Evolutionary conservation across 2,888 invertebrate genomes (phyloP).

Genomic region (Dolomedes plantarius): DNA sequence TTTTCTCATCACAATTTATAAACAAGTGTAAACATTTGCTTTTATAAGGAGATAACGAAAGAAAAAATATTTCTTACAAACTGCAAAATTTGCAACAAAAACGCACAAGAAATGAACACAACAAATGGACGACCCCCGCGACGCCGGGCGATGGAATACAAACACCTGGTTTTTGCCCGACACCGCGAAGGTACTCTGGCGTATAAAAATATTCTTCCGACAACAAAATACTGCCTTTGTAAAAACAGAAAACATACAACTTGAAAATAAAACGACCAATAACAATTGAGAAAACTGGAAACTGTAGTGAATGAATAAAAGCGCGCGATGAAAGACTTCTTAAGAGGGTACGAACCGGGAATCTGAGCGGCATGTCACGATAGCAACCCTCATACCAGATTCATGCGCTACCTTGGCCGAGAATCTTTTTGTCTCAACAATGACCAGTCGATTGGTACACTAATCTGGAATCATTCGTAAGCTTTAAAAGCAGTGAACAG

Average conservation of each 20-base stretch:
- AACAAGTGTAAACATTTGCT: not conserved
- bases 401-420: not conserved
- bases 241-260: conserved; percentile 71
- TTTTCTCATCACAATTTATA: not conserved
- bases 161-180: conserved; percentile 68
- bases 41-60: conserved; percentile 37
- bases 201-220: conserved; percentile 70
- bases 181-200: conserved; percentile 19
- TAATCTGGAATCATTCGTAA: not conserved
- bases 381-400: not conserved
- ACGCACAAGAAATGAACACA: conserved; percentile 65
- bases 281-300: conserved; percentile 70
- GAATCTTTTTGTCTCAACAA: not conserved
- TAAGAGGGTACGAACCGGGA: conserved; percentile 45
- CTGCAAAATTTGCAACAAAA: conserved; percentile 53
- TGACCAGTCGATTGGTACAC: not conserved
- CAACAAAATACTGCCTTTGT: conserved; percentile 69
- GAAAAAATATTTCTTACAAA: conserved; percentile 51
- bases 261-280: conserved; percentile 64
- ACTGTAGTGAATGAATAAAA: conserved; percentile 50
- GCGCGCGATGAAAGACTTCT: conserved; percentile 64
- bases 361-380: conserved; percentile 31
- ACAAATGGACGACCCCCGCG: conserved; percentile 44
- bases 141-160: conserved; percentile 66
- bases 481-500: conserved; percentile 12